A percentile compares a stretch with the other conserved stretches of the same genome.
Evolutionary conservation across 53 echinoderm and acorn worm genomes (phyloP).

Genomic region (Echinometra lucunter): DNA sequence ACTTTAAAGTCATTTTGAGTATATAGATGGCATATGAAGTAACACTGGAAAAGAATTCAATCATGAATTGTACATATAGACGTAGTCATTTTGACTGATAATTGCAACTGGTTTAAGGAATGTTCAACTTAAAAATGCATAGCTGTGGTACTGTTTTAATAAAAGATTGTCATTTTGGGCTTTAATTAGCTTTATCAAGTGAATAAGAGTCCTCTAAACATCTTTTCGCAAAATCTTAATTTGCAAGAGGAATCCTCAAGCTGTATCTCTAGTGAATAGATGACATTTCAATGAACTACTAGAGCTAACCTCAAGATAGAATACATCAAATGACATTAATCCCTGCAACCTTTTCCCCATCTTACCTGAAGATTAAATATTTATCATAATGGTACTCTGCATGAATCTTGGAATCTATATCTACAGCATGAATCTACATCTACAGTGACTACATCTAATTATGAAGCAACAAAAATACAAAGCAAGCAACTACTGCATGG

Average conservation of each 20-base stretch:
- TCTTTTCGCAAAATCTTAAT: no score
- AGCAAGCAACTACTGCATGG: constrained; percentile 1
- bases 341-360: not conserved
- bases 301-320: no score
- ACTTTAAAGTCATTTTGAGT: no score
- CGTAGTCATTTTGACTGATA: not conserved
- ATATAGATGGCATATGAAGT: not conserved
- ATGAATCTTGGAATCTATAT: not conserved
- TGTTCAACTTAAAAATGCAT: not conserved
- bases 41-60: not conserved
- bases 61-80: not conserved
- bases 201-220: no score
- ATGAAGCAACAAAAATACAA: not conserved
- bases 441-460: not conserved
- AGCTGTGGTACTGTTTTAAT: not conserved
- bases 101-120: not conserved
- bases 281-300: no score
- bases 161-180: no score
- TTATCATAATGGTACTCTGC: not conserved
- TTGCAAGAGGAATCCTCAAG: no score
- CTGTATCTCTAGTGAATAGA: no score
- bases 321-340: no score
- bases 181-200: no score
- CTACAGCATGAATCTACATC: not conserved
- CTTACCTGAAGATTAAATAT: not conserved